phyloP scores from a whole-genome alignment of 2,888 invertebrate genomes.

The Ferdinandea cuprea region DNA sequence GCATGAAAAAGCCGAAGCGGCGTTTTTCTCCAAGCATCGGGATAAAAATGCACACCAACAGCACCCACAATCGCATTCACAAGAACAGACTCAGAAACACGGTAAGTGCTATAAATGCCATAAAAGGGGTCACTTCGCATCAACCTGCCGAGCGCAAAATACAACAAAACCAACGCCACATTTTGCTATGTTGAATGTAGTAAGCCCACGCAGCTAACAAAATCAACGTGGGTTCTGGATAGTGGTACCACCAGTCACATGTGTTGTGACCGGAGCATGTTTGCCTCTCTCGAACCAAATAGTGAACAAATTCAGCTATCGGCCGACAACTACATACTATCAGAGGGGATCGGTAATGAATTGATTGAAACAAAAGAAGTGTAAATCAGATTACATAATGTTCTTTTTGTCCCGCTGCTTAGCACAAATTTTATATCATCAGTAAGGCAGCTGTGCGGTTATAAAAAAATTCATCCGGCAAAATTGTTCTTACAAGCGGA shows the following conservation, averaged over 20 bases:
- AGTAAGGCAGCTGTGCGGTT: constrained; percentile 13
- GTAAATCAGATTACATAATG: constrained; percentile 14
- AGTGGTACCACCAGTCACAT: constrained; percentile 36
- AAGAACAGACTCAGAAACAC: constrained; percentile 5
- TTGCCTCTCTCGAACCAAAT: constrained; percentile 19
- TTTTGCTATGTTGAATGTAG: constrained; percentile 14
- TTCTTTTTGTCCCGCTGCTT: constrained; percentile 29
- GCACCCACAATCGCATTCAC: constrained; percentile 3
- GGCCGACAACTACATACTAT: constrained; percentile 1
- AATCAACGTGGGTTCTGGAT: constrained; percentile 30
- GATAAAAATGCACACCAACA: constrained; percentile 10
- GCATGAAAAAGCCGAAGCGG: not conserved
- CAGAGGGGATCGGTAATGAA: constrained; percentile 5
- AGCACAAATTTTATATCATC: constrained; percentile 30
- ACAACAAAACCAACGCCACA: constrained; percentile 14
- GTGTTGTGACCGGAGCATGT: constrained; percentile 35
- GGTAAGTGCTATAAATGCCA: constrained; percentile 9
- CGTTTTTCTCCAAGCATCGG: not conserved
- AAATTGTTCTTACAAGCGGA: no score
- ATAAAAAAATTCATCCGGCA: constrained; percentile 2
- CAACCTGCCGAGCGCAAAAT: constrained; percentile 4
- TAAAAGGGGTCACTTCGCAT: constrained; percentile 14
- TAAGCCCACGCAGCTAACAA: constrained; percentile 12
- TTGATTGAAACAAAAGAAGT: constrained; percentile 4
- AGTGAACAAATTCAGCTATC: constrained; percentile 23